These are phyloP conservation scores for pig (Sus scrofa) DNA, from an alignment of 2,113 vertebrate genomes.

Conservation along the genomic window DNA sequence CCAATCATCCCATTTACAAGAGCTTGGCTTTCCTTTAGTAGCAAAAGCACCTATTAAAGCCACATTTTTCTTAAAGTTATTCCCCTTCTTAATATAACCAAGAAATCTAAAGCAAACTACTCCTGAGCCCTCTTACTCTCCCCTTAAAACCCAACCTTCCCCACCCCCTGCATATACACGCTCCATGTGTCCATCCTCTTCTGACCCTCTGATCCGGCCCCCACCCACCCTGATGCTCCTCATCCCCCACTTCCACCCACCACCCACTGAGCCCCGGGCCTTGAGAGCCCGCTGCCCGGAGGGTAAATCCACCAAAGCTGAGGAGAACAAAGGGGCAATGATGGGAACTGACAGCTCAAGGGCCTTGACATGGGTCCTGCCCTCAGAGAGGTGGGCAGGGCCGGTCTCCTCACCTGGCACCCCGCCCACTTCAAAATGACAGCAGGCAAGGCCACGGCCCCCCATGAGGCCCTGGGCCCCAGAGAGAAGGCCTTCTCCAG, in stretches of 20 bases:
- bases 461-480: neutral
- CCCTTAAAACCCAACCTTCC: neutral
- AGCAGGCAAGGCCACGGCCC: neutral
- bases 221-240: neutral
- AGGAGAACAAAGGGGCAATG: slow-evolving; percentile 51
- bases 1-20: neutral
- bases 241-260: neutral
- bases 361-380: neutral
- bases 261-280: neutral
- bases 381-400: neutral
- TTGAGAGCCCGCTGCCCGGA: neutral
- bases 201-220: neutral
- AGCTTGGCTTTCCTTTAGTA: neutral
- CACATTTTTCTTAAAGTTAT: neutral
- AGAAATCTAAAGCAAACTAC: neutral
- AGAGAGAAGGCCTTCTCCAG: neutral
- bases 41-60: neutral
- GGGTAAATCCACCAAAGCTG: neutral
- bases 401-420: neutral
- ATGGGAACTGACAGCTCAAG: slow-evolving; percentile 38
- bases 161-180: neutral
- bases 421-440: neutral
- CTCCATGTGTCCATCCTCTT: neutral
- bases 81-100: neutral
- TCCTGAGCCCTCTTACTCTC: neutral